Evolutionary conservation across 64 coral and sea anemone species (phyloP).

Genomic region (Astreopora myriophthalma): DNA sequence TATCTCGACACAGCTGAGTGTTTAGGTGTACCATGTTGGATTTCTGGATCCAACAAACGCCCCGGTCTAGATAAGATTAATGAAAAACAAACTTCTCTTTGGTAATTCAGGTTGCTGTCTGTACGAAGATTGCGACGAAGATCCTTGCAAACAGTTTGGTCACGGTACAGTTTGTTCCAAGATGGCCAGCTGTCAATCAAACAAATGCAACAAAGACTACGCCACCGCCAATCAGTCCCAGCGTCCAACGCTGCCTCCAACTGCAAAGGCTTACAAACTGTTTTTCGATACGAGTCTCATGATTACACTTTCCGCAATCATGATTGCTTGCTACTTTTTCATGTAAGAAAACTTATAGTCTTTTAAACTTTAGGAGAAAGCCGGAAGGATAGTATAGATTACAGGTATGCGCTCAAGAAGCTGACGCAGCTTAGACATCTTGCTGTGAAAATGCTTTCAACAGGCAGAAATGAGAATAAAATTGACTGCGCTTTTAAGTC

Average conservation of each 20-base stretch:
- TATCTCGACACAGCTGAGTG: too few relatives aligned
- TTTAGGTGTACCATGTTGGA: too few relatives aligned
- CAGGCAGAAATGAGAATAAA: too few relatives aligned
- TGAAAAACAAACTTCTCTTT: not conserved
- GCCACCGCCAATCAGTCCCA: not conserved
- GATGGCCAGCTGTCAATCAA: conserved; percentile 29
- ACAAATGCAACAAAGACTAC: conserved; percentile 36
- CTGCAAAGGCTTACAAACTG: not conserved
- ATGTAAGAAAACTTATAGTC: not conserved
- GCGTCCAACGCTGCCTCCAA: not conserved
- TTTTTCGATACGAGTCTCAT: not conserved
- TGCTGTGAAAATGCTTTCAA: too few relatives aligned
- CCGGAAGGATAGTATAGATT: too few relatives aligned
- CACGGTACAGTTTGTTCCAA: not conserved
- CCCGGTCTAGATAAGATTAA: too few relatives aligned
- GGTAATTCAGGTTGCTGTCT: not conserved
- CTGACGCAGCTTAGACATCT: too few relatives aligned
- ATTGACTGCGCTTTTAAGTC: too few relatives aligned
- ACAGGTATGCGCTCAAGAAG: too few relatives aligned
- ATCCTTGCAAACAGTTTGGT: not conserved
- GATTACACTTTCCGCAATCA: not conserved
- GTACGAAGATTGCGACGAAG: not conserved
- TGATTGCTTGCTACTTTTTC: not conserved
- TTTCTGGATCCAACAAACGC: too few relatives aligned
- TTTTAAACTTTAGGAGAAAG: not conserved